Conservation (phyloP, 2,797 vertebrate species). For the Muraenolepis orangiensis region DNA sequence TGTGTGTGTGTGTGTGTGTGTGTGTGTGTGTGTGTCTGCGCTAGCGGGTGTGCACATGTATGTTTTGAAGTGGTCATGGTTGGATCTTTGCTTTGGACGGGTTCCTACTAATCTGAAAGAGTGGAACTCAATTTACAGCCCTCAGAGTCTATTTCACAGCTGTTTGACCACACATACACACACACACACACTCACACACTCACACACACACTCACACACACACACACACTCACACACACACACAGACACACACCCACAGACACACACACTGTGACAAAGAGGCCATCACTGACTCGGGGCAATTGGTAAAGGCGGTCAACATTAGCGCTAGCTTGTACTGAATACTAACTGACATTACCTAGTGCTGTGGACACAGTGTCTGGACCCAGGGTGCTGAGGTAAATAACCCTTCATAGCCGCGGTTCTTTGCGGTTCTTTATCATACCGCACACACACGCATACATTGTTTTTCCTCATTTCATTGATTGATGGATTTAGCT, state of each 20-base stretch:
- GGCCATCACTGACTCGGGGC: conserved; percentile 48
- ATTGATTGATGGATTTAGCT: background rate
- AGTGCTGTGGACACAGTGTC: too few relatives aligned
- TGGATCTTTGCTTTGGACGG: conserved; percentile 46
- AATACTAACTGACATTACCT: background rate
- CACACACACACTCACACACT: conserved; percentile 36
- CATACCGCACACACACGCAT: background rate
- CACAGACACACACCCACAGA: conserved; percentile 2
- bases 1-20: conserved; percentile 58
- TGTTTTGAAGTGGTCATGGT: conserved; percentile 56
- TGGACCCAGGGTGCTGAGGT: too few relatives aligned
- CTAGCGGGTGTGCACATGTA: conserved; percentile 5
- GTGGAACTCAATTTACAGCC: conserved; percentile 63
- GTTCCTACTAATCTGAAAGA: conserved; percentile 65
- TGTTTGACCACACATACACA: conserved; percentile 55
- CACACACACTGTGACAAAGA: conserved; percentile 40
- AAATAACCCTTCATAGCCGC: background rate
- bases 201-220: conserved; percentile 26
- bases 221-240: conserved; percentile 9
- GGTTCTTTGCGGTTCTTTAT: too few relatives aligned
- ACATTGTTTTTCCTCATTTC: background rate
- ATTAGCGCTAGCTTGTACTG: background rate
- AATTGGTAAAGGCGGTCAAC: conserved; percentile 49
- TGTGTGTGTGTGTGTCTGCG: conserved; percentile 1
- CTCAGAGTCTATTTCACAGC: conserved; percentile 62